A percentile compares a stretch with the other conserved stretches of the same genome.
Conservation (phyloP, 2,888 invertebrate genomes). For the Eupeodes luniger region DNA sequence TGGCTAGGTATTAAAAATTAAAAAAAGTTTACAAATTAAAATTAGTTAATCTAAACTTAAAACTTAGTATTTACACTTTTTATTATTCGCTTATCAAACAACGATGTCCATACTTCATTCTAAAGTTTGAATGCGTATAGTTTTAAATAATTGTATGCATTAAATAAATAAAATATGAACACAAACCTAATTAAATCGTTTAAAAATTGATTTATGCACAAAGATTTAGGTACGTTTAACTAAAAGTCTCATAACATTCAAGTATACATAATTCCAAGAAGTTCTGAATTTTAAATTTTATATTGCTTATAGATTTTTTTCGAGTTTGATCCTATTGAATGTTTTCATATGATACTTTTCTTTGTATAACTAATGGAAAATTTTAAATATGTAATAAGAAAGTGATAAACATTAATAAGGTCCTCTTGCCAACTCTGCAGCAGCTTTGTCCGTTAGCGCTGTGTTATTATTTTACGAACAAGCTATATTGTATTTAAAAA, state of each 20-base stretch:
- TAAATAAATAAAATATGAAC: neutral
- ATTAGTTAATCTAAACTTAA: neutral
- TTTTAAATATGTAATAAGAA: neutral
- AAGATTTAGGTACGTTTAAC: neutral
- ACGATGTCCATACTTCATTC: neutral
- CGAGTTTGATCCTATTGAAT: neutral
- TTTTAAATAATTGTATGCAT: neutral
- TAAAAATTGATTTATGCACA: neutral
- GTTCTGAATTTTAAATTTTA: neutral
- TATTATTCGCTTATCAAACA: neutral
- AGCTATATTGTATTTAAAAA: neutral
- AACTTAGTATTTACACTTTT: slow-evolving; percentile 7
- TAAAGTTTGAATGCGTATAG: neutral
- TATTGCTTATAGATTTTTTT: neutral
- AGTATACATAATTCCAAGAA: neutral
- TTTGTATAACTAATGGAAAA: neutral
- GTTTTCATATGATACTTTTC: neutral
- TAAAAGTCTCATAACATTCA: neutral
- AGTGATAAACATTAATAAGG: neutral
- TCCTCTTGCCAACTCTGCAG: neutral
- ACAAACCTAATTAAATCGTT: neutral
- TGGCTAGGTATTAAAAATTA: neutral
- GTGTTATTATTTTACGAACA: neutral
- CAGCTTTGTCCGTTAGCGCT: neutral
- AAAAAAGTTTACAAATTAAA: neutral